Evolutionary conservation across 35 echinoderm and acorn worm genomes (phyloP).

Genomic region (Strongylocentrotus purpuratus): DNA sequence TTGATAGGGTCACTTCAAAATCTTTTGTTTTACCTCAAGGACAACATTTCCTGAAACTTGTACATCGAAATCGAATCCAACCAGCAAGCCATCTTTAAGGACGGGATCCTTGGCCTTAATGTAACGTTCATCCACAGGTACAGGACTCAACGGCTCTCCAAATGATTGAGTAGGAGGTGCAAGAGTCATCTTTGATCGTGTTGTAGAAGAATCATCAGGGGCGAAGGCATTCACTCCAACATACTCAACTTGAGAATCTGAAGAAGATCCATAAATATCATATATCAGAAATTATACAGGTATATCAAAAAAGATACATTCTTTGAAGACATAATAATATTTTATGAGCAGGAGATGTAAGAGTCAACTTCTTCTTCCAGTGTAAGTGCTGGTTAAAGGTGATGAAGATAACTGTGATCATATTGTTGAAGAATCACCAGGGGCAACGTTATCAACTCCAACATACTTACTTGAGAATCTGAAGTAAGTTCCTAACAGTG

Average conservation of each 20-base stretch:
- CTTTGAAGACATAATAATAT: too few relatives aligned
- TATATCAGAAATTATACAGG: too few relatives aligned
- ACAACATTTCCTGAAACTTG: background rate
- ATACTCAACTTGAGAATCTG: conserved; percentile 33
- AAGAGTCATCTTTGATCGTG: background rate
- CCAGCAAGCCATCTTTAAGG: conserved; percentile 21
- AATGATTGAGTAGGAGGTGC: background rate
- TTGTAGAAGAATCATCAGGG: background rate
- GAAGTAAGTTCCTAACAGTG: too few relatives aligned
- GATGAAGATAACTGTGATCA: too few relatives aligned
- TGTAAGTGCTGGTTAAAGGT: too few relatives aligned
- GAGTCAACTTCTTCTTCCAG: too few relatives aligned
- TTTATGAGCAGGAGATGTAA: too few relatives aligned
- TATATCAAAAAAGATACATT: too few relatives aligned
- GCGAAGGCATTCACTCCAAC: background rate
- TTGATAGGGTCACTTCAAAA: background rate
- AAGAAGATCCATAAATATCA: too few relatives aligned
- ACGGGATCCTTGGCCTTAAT: conserved; percentile 40
- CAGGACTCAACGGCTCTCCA: background rate
- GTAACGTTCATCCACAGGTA: background rate
- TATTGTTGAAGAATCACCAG: too few relatives aligned
- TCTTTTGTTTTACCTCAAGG: background rate
- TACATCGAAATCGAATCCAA: conserved; percentile 24
- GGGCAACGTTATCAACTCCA: too few relatives aligned
- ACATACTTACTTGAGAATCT: too few relatives aligned